These are phyloP conservation scores for Eretmochelys imbricata DNA, from an alignment of 2,113 vertebrate genomes.

Conservation along the genomic window DNA sequence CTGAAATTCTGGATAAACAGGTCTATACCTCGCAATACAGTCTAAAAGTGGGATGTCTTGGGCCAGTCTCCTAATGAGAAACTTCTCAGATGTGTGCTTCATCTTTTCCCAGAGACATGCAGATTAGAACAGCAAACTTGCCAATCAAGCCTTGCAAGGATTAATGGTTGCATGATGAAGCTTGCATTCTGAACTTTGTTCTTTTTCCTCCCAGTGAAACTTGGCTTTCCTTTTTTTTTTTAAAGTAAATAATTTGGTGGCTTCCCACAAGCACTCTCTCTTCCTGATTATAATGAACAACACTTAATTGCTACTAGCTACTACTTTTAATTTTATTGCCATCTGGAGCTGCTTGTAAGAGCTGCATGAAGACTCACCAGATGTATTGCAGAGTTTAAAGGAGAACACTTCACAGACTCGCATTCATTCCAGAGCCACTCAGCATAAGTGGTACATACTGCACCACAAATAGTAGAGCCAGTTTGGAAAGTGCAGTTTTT, in stretches of 20 bases:
- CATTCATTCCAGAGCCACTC: neutral
- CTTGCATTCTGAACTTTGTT: neutral
- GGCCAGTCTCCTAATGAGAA: neutral
- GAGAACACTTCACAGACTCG: neutral
- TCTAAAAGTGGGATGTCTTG: neutral
- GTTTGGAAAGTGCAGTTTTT: neutral
- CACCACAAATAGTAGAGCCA: neutral
- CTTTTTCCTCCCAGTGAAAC: neutral
- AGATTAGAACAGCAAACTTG: neutral
- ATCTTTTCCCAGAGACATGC: neutral
- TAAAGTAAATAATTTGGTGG: slow-evolving; percentile 1
- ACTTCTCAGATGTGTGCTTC: neutral
- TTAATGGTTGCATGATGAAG: neutral
- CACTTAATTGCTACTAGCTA: slow-evolving; percentile 45
- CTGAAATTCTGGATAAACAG: neutral
- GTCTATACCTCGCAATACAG: neutral
- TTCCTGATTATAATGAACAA: neutral
- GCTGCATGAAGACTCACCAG: slow-evolving; percentile 37
- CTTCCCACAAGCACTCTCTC: neutral
- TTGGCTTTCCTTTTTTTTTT: neutral
- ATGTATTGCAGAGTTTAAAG: neutral
- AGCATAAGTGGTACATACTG: rapidly evolving
- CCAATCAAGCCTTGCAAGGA: neutral
- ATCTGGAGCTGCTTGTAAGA: slow-evolving; percentile 49
- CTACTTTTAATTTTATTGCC: slow-evolving; percentile 59